A percentile compares a stretch with the other conserved stretches of the same genome.
These are phyloP conservation scores for Tadarida brasiliensis DNA, from an alignment of 2,797 vertebrate species.

Conservation along the genomic window DNA sequence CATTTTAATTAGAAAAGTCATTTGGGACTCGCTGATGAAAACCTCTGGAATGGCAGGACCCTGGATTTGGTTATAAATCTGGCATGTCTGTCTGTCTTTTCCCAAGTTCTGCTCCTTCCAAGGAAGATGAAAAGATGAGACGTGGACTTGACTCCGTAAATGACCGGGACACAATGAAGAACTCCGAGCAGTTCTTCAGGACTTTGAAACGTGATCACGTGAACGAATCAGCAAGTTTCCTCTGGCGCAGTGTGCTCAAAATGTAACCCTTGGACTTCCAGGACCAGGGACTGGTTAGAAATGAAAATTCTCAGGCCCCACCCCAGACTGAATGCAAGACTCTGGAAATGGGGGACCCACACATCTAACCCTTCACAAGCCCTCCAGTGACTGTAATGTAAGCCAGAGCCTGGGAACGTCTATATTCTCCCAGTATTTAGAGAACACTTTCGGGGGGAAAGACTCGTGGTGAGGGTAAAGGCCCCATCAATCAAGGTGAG, in stretches of 20 bases:
- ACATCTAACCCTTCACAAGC: background rate
- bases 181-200: background rate
- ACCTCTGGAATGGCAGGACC: background rate
- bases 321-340: background rate
- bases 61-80: background rate
- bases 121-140: conserved; percentile 19
- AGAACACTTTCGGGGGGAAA: background rate
- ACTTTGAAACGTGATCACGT: background rate
- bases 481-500: background rate
- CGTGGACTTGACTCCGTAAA: background rate
- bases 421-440: background rate
- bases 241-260: background rate
- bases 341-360: background rate
- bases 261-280: background rate
- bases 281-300: background rate
- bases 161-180: background rate
- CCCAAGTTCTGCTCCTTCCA: background rate
- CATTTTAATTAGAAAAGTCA: conserved; percentile 7
- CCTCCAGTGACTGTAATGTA: background rate
- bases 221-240: background rate
- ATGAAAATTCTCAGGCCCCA: background rate
- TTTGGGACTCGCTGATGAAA: background rate
- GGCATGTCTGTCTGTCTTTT: background rate
- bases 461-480: background rate
- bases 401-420: background rate